Evolutionary conservation across 2,888 invertebrate species (phyloP), one percentile per base, ranked within the genome.

Genomic region (Pammene fasciana): DNA sequence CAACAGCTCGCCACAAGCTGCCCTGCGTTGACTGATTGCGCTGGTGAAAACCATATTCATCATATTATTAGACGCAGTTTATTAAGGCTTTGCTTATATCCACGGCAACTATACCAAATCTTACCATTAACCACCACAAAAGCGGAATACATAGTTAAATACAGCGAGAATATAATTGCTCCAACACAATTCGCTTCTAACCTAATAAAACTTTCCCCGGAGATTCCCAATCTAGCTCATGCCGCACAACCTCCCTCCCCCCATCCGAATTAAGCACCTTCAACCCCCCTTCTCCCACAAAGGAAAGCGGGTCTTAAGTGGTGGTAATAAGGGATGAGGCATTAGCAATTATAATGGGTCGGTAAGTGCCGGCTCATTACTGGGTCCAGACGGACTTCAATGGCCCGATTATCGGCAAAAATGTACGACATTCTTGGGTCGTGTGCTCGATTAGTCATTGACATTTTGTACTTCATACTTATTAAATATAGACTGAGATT

Each of bases 271-370:
- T 70, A 65, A 65, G 68, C 64, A 67, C 41, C 67, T 65, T 57
- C 43, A 50, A 52, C 52, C 57, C 38, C 56, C 67, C 60, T 38
- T n/a, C 5, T 10, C 26, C 57, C 48, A 34, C 36, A 48, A 45
- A 46, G 54, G 45, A 68, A 50, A 59, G 34, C 16, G 68, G 18
- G 57, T 36, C 57, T 68, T 65, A 45, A 48, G 57, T 52, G 64
- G 57, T 56, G 34, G 64, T 38, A 50, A 68, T 68, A 68, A 45
- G 68, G 62, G 41, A 34, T 45, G 57, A 54, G 46, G 68, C 59
- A 70, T 70, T 70, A 70, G 70, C 70, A 70, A 70, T 70, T 65
- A 70, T 70, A 70, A 70, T 70, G 70, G 64, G 67, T 54, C 34
- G 9, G 65, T 70, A 70, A 70, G 70, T 70, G 61, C 67, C 67